phyloP scores from a whole-genome alignment of 2,888 invertebrate genomes.

The Ornithoptera alexandrae region DNA sequence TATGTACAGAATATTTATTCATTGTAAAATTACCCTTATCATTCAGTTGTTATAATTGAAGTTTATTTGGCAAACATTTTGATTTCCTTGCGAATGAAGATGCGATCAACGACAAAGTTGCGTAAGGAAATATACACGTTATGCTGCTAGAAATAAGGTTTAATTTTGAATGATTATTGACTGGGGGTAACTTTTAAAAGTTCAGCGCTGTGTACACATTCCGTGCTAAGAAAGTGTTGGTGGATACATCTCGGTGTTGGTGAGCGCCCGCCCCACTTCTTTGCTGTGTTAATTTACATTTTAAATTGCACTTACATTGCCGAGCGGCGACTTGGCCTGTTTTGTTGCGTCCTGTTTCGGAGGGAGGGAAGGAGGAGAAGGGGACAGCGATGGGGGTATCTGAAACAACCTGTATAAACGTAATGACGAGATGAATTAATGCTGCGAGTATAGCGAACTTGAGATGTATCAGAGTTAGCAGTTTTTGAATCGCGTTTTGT shows the following conservation, averaged over 20 bases:
- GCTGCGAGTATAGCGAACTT: slow-evolving; percentile 9
- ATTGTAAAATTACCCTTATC: slow-evolving; percentile 42
- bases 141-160: not conserved
- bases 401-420: slow-evolving; percentile 45
- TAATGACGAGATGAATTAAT: slow-evolving; percentile 30
- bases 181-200: not conserved
- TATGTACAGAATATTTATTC: slow-evolving; percentile 40
- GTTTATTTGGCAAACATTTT: slow-evolving; percentile 30
- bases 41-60: slow-evolving; percentile 33
- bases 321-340: slow-evolving; percentile 71
- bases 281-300: slow-evolving; percentile 81
- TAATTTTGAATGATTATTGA: not conserved
- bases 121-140: slow-evolving; percentile 1
- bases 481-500: too few relatives aligned
- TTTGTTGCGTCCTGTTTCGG: slow-evolving; percentile 60
- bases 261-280: slow-evolving; percentile 58
- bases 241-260: slow-evolving; percentile 58
- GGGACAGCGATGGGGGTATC: slow-evolving; percentile 31
- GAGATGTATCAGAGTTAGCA: not conserved
- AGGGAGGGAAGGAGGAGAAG: slow-evolving; percentile 29
- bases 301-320: slow-evolving; percentile 81
- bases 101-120: not conserved
- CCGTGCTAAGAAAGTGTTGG: slow-evolving; percentile 66
- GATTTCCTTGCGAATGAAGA: not conserved
- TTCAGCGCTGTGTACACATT: slow-evolving; percentile 39